Conservation (phyloP, 2,797 vertebrate species). For the Urosaurus nigricauda region DNA sequence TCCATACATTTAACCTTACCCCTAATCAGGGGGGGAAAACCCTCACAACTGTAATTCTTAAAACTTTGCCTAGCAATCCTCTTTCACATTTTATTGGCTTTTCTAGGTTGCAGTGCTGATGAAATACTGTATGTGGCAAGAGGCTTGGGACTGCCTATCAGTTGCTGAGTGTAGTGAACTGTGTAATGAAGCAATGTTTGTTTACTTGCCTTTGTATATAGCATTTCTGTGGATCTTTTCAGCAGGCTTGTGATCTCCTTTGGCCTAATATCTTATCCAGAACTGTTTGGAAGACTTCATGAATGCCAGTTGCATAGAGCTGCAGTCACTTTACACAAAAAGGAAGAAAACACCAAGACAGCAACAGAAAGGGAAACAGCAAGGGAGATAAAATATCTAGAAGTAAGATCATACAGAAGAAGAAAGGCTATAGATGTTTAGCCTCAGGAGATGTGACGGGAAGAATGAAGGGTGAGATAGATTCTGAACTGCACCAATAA, state of each 20-base stretch:
- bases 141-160: conserved; percentile 51
- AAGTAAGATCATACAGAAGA: background rate
- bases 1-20: conserved; percentile 61
- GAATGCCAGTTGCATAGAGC: background rate
- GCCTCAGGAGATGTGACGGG: background rate
- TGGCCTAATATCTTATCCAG: conserved; percentile 44
- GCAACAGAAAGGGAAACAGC: background rate
- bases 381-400: background rate
- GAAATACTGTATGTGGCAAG: conserved; percentile 58
- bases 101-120: conserved; percentile 62
- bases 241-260: conserved; percentile 43
- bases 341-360: background rate
- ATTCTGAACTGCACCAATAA: background rate
- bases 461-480: background rate
- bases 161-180: conserved; percentile 61
- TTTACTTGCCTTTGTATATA: conserved; percentile 59
- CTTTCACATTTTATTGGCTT: conserved; percentile 59
- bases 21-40: conserved; percentile 66
- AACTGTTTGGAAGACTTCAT: conserved; percentile 46
- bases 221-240: conserved; percentile 58
- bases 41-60: conserved; percentile 58
- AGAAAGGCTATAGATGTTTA: background rate
- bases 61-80: conserved; percentile 64
- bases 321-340: conserved; percentile 1
- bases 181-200: conserved; percentile 72